Base-by-base conservation (phyloP, 2,888 invertebrate genomes). In the Ecliptopera silaceata region DNA sequence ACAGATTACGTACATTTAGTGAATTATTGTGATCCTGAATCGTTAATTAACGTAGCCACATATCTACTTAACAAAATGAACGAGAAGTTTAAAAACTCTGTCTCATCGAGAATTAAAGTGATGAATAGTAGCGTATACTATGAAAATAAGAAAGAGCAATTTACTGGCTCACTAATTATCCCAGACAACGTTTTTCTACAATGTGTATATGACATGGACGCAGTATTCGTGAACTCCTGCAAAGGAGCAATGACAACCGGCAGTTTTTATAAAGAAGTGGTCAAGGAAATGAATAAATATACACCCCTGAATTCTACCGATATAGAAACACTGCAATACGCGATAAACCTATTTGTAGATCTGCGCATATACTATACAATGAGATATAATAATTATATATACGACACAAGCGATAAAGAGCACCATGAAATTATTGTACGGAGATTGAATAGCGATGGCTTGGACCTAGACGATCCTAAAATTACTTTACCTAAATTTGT, bases 341-440 rank as follows among this genome's bases (percentile, higher is more conserved):
- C 43, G 15, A 42, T 13, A 32, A 1, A 13, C 6, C 29, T 51
- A 17, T 51, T 51, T 10, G n/a, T 51, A 26, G 10, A 36, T 2
- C 20, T 51, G 36, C 34, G 50, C 5, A 15, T 51, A 36, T 17
- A 43, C 17, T 43, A 51, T 8, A 43, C 50, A 26, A 26, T 51
- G 8, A 51, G 36, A 34, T 34, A 36, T 17, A 51, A 51, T 15
- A 51, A 51, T 17, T 10, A 36, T 26, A 2, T 17, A 0, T 51
- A 26, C 22, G 22, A 42, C 13, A 26, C 12, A 26, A 17, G 17
- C 2, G 12, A 41, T 13, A 13, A 6, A 17, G 11, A n/a, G 11
- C 5, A 1, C 4, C 22, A 11, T 1, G 10, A 49, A 26, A 43
- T 43, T 36, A n/a, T 43, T n/a, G 17, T 34, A 5, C 5, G 20